A percentile compares a stretch with the other conserved stretches of the same genome.
Conservation (phyloP, 2,888 invertebrate genomes). For the Geotrupes spiniger region DNA sequence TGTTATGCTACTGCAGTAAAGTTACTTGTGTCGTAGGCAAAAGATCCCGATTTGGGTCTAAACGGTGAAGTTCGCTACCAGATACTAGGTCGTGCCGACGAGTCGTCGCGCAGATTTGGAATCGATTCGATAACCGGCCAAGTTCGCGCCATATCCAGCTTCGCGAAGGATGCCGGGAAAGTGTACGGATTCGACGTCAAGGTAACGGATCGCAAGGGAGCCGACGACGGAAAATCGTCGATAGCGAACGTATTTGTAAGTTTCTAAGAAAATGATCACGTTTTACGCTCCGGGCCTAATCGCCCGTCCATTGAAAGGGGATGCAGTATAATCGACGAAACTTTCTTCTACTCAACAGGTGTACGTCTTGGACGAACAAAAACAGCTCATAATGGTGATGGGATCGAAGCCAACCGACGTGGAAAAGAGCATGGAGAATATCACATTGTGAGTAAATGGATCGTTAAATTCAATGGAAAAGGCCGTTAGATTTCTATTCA, state of each 20-base stretch:
- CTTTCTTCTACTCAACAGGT: constrained; percentile 54
- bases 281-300: neutral
- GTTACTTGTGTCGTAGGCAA: constrained; percentile 54
- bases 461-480: neutral
- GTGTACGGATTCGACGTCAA: constrained; percentile 86
- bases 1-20: too few relatives aligned
- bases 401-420: constrained; percentile 74
- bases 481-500: neutral
- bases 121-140: constrained; percentile 76
- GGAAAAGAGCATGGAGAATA: constrained; percentile 67
- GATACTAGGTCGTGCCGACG: constrained; percentile 62
- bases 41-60: constrained; percentile 70
- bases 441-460: constrained; percentile 57
- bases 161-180: constrained; percentile 67
- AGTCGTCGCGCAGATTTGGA: constrained; percentile 71
- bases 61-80: constrained; percentile 81
- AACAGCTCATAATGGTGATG: constrained; percentile 76
- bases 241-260: constrained; percentile 84
- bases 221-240: constrained; percentile 77
- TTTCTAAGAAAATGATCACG: constrained; percentile 31
- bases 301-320: too few relatives aligned
- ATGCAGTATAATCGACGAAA: too few relatives aligned
- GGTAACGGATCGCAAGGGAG: constrained; percentile 78
- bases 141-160: constrained; percentile 68
- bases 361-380: constrained; percentile 77